phyloP scores from a whole-genome alignment of 2,888 invertebrate species.

The Lepidocyrtinus sp. region DNA sequence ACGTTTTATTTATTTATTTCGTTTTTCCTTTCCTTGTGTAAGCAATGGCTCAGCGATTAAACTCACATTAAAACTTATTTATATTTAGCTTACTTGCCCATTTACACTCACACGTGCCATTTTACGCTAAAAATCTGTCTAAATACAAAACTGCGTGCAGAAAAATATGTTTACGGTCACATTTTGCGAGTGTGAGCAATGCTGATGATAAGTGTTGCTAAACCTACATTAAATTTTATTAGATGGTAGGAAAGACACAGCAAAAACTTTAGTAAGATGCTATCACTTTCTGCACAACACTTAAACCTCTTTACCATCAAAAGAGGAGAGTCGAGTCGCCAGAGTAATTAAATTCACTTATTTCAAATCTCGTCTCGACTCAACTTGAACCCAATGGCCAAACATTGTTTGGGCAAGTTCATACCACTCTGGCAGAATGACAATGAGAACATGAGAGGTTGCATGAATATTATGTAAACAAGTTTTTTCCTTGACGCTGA shows the following conservation, averaged over 20 bases:
- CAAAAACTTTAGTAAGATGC: not conserved
- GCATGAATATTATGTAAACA: not conserved
- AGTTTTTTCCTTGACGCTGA: not conserved
- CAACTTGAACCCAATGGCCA: too few species aligned
- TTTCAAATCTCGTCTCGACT: not conserved
- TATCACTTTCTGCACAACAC: not conserved
- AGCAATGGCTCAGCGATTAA: too few species aligned
- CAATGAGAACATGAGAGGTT: not conserved
- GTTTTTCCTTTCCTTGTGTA: too few species aligned
- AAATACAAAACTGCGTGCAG: not conserved
- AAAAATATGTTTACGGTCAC: not conserved
- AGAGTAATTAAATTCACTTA: constrained; percentile 44
- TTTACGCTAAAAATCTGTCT: not conserved
- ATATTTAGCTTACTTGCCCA: too few species aligned
- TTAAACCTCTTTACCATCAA: not conserved
- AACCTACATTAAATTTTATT: constrained; percentile 23
- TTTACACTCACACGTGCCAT: too few species aligned
- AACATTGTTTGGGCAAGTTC: not conserved
- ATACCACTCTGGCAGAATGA: not conserved
- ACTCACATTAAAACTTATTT: too few species aligned
- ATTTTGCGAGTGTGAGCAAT: constrained; percentile 3
- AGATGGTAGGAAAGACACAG: constrained; percentile 10
- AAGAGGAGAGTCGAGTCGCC: not conserved
- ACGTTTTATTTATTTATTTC: too few species aligned
- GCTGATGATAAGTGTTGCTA: constrained; percentile 26